phyloP scores from a whole-genome alignment of 2,888 invertebrate species.

The Rhorus exstirpatorius region DNA sequence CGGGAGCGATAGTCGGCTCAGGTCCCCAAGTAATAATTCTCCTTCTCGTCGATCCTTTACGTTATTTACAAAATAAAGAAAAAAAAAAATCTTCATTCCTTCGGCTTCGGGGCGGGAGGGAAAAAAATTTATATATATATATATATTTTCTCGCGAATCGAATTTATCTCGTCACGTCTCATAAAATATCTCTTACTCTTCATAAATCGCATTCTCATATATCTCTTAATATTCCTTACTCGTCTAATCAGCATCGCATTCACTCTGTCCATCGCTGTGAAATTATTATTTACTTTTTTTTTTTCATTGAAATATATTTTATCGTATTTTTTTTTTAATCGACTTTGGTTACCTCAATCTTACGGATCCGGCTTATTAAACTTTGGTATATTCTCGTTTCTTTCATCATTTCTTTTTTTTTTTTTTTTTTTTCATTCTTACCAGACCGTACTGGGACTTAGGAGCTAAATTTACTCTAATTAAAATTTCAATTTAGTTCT shows the following conservation, averaged over 20 bases:
- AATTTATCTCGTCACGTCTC: background rate
- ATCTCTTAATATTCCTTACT: conserved; percentile 24
- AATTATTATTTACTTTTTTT: conserved; percentile 21
- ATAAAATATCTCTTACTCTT: background rate
- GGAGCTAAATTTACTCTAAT: conserved; percentile 34
- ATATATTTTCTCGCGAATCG: background rate
- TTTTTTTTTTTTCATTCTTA: too few species aligned
- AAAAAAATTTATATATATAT: too few species aligned
- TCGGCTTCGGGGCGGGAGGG: background rate
- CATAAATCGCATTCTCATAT: conserved; percentile 17
- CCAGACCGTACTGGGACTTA: conserved; percentile 45
- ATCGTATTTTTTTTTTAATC: conserved; percentile 10
- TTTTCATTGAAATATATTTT: conserved; percentile 15
- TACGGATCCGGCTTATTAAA: conserved; percentile 8
- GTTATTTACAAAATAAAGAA: too few species aligned
- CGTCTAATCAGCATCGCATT: conserved; percentile 20
- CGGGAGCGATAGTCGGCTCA: conserved; percentile 78
- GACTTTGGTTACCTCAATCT: conserved; percentile 2
- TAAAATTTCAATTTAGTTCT: background rate
- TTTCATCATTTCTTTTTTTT: conserved; percentile 2
- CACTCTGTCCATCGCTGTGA: conserved; percentile 27
- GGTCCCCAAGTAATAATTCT: conserved; percentile 81
- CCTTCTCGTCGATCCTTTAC: conserved; percentile 69
- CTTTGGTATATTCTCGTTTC: conserved; percentile 51
- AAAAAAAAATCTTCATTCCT: conserved; percentile 65